Evolutionary conservation across 1,140 invertebrate genomes (phyloP).

Genomic region (Aradophagus sp.): DNA sequence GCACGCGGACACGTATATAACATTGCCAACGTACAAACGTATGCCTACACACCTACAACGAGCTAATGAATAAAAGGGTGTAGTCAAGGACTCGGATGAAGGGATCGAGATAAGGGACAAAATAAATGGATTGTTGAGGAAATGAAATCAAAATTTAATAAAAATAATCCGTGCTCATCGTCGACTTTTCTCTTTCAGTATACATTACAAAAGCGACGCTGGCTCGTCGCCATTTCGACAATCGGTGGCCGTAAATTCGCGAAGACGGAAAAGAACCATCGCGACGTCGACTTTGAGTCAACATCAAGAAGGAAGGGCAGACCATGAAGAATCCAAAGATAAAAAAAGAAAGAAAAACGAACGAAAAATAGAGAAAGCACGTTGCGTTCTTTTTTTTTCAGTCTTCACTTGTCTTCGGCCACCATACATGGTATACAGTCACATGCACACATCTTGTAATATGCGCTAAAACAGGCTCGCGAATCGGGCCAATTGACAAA

Average conservation of each 20-base stretch:
- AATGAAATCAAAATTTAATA: slow-evolving; percentile 60
- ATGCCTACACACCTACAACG: slow-evolving; percentile 61
- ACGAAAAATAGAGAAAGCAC: neutral
- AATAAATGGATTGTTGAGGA: slow-evolving; percentile 45
- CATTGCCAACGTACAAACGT: slow-evolving; percentile 48
- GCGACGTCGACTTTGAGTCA: slow-evolving; percentile 1
- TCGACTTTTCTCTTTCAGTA: slow-evolving; percentile 54
- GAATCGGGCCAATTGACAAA: slow-evolving; percentile 15
- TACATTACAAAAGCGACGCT: slow-evolving; percentile 37
- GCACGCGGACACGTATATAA: slow-evolving; percentile 37
- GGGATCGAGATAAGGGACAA: slow-evolving; percentile 27
- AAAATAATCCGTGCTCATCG: slow-evolving; percentile 61
- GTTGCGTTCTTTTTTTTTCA: neutral
- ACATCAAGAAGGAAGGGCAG: neutral
- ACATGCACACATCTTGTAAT: slow-evolving; percentile 66
- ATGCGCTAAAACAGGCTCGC: slow-evolving; percentile 27
- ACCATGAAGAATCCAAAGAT: too few relatives aligned
- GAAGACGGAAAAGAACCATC: slow-evolving; percentile 11
- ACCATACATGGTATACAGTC: slow-evolving; percentile 56
- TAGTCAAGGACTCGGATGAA: slow-evolving; percentile 50
- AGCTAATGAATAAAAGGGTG: slow-evolving; percentile 62
- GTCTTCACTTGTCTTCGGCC: slow-evolving; percentile 13
- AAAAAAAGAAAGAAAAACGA: too few relatives aligned
- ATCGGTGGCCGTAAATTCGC: slow-evolving; percentile 20
- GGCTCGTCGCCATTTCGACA: slow-evolving; percentile 16